phyloP scores from a whole-genome alignment of 2,888 invertebrate genomes.

The Azorinus chamasolen region DNA sequence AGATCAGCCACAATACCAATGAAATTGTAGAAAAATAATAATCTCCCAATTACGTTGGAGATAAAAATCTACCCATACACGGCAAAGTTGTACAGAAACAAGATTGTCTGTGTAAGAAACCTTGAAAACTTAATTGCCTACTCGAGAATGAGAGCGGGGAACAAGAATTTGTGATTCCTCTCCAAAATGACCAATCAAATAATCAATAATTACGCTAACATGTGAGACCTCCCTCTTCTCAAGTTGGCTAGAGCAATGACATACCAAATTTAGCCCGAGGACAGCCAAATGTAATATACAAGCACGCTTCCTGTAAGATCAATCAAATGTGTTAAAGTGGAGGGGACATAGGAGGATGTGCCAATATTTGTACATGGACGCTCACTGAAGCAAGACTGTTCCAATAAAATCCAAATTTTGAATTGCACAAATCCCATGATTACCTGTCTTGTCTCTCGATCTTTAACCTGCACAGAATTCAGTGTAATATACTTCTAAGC shows the following conservation, averaged over 20 bases:
- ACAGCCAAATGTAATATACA: constrained; percentile 5
- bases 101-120: too few relatives aligned
- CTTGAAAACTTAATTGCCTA: too few relatives aligned
- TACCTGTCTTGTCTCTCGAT: not conserved
- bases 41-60: constrained; percentile 1
- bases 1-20: too few relatives aligned
- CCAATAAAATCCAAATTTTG: constrained; percentile 4
- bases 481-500: too few relatives aligned
- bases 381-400: constrained; percentile 12
- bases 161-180: not conserved
- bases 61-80: too few relatives aligned
- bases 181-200: constrained; percentile 36
- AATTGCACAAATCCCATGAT: not conserved
- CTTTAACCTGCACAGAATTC: too few relatives aligned
- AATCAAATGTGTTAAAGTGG: constrained; percentile 27
- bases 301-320: constrained; percentile 42
- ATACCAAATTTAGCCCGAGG: constrained; percentile 5
- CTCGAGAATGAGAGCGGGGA: constrained; percentile 10
- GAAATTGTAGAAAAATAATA: constrained; percentile 1
- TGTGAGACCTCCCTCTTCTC: constrained; percentile 13
- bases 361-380: constrained; percentile 5
- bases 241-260: too few relatives aligned
- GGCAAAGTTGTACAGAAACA: too few relatives aligned
- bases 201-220: constrained; percentile 41
- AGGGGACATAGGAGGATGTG: not conserved